Evolutionary conservation across 2,888 invertebrate genomes (phyloP).

Genomic region (Nymphalis polychloros): DNA sequence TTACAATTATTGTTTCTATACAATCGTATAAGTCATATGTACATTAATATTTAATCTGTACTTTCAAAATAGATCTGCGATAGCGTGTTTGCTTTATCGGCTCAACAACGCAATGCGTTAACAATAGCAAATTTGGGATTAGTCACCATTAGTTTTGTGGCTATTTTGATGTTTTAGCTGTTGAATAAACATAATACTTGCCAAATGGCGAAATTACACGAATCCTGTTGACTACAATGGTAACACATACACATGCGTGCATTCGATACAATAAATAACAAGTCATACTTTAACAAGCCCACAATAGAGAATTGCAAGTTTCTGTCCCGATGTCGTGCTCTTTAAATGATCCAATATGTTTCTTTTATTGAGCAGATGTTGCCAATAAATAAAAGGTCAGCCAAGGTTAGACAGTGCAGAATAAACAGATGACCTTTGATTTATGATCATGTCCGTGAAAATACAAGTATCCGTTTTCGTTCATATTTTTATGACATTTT

Average conservation of each 20-base stretch:
- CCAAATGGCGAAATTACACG: conserved; percentile 17
- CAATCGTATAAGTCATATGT: background rate
- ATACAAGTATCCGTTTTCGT: too few relatives aligned
- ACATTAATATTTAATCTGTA: background rate
- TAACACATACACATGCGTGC: background rate
- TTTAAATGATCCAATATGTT: conserved; percentile 9
- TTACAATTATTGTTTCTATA: too few relatives aligned
- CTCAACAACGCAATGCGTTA: conserved; percentile 10
- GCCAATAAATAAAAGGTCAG: conserved; percentile 31
- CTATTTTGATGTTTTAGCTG: conserved; percentile 16
- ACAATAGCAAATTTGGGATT: conserved; percentile 22
- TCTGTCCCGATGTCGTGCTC: conserved; percentile 15
- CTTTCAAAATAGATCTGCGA: background rate
- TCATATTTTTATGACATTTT: too few relatives aligned
- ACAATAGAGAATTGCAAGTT: conserved; percentile 30
- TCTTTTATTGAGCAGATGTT: conserved; percentile 26
- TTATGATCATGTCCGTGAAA: background rate
- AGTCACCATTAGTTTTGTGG: conserved; percentile 21
- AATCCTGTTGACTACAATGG: background rate
- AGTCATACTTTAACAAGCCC: conserved; percentile 15
- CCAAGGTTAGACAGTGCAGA: conserved; percentile 23
- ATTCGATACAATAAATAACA: background rate
- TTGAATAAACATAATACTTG: conserved; percentile 15
- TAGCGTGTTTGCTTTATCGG: conserved; percentile 3
- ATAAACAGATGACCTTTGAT: conserved; percentile 4